Conservation (phyloP, 2,797 vertebrate genomes). For the Acestrorhynchus altus region DNA sequence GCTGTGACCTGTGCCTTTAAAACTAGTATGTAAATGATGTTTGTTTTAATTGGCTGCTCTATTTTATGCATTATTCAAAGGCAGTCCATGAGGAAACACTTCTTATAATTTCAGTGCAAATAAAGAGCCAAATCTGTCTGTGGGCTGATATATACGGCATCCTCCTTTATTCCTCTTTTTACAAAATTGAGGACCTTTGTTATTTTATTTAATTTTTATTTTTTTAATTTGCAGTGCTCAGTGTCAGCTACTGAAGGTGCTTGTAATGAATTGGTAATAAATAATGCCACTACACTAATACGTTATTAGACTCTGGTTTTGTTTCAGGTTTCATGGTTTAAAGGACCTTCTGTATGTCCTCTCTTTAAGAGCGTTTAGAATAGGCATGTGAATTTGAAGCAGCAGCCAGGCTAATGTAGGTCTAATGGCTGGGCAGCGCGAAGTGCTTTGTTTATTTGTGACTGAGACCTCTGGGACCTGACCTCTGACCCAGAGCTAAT, state of each 20-base stretch:
- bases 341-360: not conserved
- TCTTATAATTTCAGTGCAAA: too few species aligned
- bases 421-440: conserved; percentile 31
- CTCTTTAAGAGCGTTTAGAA: conserved; percentile 27
- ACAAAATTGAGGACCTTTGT: too few species aligned
- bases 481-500: conserved; percentile 45
- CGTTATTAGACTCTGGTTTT: not conserved
- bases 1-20: too few species aligned
- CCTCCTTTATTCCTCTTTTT: too few species aligned
- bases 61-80: too few species aligned
- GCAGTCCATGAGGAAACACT: too few species aligned
- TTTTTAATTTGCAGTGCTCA: not conserved
- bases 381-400: conserved; percentile 4
- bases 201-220: too few species aligned
- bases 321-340: conserved; percentile 29
- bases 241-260: not conserved
- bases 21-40: too few species aligned
- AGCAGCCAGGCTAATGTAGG: conserved; percentile 27
- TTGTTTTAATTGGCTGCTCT: too few species aligned
- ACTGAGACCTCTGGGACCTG: conserved; percentile 33
- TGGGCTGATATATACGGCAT: too few species aligned
- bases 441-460: conserved; percentile 54
- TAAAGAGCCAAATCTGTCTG: too few species aligned
- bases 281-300: not conserved
- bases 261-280: not conserved